phyloP scores from a whole-genome alignment of 2,797 vertebrate species.

The Philypnodon macrostomus region DNA sequence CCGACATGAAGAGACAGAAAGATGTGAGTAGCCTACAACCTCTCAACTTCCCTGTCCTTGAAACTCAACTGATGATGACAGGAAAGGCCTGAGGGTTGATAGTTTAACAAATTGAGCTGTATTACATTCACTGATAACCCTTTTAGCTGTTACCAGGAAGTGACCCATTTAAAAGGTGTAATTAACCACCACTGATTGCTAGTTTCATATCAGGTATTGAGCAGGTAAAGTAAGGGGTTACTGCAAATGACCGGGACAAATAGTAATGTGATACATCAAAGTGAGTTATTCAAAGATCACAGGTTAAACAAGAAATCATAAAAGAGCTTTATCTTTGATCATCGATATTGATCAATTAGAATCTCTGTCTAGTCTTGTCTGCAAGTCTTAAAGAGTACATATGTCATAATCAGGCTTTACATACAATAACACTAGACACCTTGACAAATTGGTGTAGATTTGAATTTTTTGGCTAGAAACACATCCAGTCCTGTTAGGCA shows the following conservation, averaged over 20 bases:
- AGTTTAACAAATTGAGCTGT: constrained; percentile 16
- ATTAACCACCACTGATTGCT: not conserved
- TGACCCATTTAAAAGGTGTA: not conserved
- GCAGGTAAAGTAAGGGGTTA: not conserved
- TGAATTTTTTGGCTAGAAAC: too few species aligned
- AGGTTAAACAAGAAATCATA: not conserved
- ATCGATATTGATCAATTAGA: not conserved
- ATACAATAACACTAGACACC: too few species aligned
- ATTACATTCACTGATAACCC: constrained; percentile 1
- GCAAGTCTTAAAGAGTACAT: too few species aligned
- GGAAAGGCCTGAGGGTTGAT: constrained; percentile 5
- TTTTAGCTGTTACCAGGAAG: constrained; percentile 2
- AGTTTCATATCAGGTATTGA: not conserved
- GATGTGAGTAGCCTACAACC: too few species aligned
- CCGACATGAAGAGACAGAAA: too few species aligned
- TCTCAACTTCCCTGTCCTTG: too few species aligned
- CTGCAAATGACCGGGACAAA: not conserved
- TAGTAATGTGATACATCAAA: constrained; percentile 1
- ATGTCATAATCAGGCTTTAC: too few species aligned
- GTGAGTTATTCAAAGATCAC: not conserved
- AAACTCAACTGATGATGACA: too few species aligned
- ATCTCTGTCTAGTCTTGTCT: too few species aligned
- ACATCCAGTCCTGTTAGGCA: too few species aligned
- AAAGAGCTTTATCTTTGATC: not conserved
- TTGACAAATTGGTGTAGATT: too few species aligned